Percentiles rank a stretch among this genome's conserved stretches.
Evolutionary conservation across 2,888 invertebrate genomes (phyloP).

Genomic region (Acleris literana): DNA sequence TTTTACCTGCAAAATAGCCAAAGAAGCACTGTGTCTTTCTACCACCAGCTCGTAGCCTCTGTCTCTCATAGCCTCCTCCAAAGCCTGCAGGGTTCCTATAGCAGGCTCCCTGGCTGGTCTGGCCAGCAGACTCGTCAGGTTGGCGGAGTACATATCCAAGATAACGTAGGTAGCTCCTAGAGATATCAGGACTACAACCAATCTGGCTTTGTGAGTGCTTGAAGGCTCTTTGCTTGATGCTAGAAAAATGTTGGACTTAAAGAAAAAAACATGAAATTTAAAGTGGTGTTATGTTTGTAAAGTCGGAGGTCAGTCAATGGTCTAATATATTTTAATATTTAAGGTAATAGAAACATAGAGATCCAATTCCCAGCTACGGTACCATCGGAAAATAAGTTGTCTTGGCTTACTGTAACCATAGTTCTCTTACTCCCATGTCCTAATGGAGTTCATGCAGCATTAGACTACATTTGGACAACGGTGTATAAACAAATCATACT

Average conservation of each 20-base stretch:
- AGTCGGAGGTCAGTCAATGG: too few relatives aligned
- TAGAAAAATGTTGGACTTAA: conserved; percentile 38
- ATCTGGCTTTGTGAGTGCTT: conserved; percentile 86
- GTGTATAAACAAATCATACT: too few relatives aligned
- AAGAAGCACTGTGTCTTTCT: conserved; percentile 88
- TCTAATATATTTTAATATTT: too few relatives aligned
- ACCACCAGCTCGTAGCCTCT: conserved; percentile 87
- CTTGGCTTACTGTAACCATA: too few relatives aligned
- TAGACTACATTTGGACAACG: too few relatives aligned
- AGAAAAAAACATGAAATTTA: neutral
- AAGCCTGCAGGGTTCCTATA: conserved; percentile 85
- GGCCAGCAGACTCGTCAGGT: conserved; percentile 89
- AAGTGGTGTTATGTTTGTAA: too few relatives aligned
- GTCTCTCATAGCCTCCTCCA: conserved; percentile 86
- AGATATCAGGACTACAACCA: conserved; percentile 87
- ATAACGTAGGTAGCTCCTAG: conserved; percentile 91
- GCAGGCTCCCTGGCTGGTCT: conserved; percentile 88
- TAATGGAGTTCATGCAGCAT: too few relatives aligned
- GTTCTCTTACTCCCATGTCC: too few relatives aligned
- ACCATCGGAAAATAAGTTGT: too few relatives aligned
- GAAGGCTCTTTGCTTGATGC: conserved; percentile 85
- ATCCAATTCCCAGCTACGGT: too few relatives aligned
- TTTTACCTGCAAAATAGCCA: conserved; percentile 86
- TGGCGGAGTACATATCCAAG: conserved; percentile 91
- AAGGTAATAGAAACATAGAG: too few relatives aligned